Base-by-base conservation (phyloP, 2,797 vertebrate species). In the Columba guinea region DNA sequence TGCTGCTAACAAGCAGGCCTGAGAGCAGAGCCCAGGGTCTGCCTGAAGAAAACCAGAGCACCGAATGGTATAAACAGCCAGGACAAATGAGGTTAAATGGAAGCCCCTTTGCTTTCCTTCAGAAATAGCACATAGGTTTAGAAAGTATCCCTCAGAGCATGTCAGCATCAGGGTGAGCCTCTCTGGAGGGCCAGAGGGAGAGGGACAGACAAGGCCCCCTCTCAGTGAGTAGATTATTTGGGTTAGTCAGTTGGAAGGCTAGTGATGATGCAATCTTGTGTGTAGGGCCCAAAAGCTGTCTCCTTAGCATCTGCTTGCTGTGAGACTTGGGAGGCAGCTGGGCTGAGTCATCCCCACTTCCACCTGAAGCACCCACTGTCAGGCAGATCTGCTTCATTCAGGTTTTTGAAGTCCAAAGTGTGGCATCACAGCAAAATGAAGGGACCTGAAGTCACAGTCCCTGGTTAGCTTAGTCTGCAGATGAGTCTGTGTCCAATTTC, bases 111-210 rank as follows among this genome's bases (percentile, higher is more conserved):
- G 34, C 10, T 51, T 68, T 77, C 48, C 23, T 71, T 55, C 32
- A 26, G 20, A 15, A 68, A 34, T 9, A 63, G 18, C 3, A 1
- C 0, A 0, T 15, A 37, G 9, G 19, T 82, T 71, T 41, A 65
- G 71, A 87, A 62, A 67, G 19, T 4, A 22, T 35, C 28, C 28
- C 20, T 73, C 28, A 13, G 5, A 32, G 41, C 41, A 21, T 19
- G 23, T 53, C 51, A 49, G 27, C 28, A 37, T 14, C 9, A 67
- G 46, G 11, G 9, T 67, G 62, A 21, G 32, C 19, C 11, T 77
- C 28, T 20, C 35, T 32, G 27, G 14, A 48, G 27, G 34, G 53
- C 37, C 60, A 20, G 51, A 60, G 82, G 26, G 37, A 87, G 23
- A 58, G 12, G 34, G 16, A 19, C 32, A 46, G 34, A 17, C 44